Percentiles rank a stretch among this genome's conserved stretches.
These are phyloP conservation scores for Cydia fagiglandana DNA, from an alignment of 1,140 invertebrate species.

Conservation along the genomic window DNA sequence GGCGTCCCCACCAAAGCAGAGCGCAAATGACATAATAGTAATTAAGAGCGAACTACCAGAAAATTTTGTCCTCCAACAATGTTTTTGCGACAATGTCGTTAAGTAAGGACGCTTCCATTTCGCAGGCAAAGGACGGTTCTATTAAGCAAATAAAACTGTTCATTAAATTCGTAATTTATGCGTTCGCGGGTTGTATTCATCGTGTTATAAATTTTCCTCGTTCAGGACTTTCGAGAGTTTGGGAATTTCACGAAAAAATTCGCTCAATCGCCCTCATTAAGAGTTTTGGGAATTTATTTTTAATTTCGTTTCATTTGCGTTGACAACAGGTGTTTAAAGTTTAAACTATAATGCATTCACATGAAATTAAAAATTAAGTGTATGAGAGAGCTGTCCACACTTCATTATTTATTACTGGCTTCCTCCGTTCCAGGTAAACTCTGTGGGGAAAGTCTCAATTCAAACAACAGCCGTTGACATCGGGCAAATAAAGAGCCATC, in stretches of 20 bases:
- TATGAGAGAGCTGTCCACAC: conserved; percentile 45
- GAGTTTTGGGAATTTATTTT: conserved; percentile 30
- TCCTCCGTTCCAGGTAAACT: conserved; percentile 55
- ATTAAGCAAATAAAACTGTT: conserved; percentile 52
- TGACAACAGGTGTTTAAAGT: conserved; percentile 48
- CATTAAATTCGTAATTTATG: conserved; percentile 56
- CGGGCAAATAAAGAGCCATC: conserved; percentile 60
- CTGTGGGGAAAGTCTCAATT: conserved; percentile 44
- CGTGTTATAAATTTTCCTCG: conserved; percentile 44
- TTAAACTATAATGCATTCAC: conserved; percentile 43
- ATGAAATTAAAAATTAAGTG: conserved; percentile 35
- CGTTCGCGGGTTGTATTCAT: conserved; percentile 48
- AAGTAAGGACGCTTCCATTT: conserved; percentile 36
- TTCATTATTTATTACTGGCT: conserved; percentile 58
- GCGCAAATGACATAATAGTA: conserved; percentile 61
- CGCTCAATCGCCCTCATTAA: conserved; percentile 34
- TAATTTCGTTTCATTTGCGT: neutral
- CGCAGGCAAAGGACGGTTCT: conserved; percentile 34
- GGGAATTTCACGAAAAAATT: conserved; percentile 39
- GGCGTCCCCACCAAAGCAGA: conserved; percentile 50
- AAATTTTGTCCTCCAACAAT: conserved; percentile 59
- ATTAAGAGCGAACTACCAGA: conserved; percentile 69
- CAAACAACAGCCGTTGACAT: conserved; percentile 63
- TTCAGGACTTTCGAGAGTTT: conserved; percentile 32
- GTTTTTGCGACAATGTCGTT: conserved; percentile 51